These are phyloP conservation scores for Gasterosteus aculeatus DNA, from an alignment of 2,113 vertebrate species.

Conservation along the genomic window DNA sequence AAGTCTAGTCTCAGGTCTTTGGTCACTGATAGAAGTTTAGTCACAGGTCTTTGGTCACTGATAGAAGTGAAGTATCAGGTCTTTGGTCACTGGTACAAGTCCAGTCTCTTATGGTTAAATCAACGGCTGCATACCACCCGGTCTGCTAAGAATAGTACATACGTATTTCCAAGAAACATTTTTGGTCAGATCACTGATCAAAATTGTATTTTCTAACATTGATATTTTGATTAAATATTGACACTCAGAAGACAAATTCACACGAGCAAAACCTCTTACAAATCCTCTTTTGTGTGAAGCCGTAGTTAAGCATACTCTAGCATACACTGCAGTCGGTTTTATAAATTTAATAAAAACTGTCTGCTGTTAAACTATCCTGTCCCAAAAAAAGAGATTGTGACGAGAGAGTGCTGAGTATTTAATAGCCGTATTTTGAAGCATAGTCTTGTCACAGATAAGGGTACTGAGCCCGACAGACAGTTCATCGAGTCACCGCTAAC, in stretches of 20 bases:
- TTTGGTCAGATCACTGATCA: too few species aligned
- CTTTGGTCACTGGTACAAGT: too few species aligned
- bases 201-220: too few species aligned
- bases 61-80: too few species aligned
- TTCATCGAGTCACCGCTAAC: slow-evolving; percentile 2
- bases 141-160: too few species aligned
- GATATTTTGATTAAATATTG: not conserved
- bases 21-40: too few species aligned
- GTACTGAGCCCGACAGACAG: not conserved
- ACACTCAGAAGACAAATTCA: not conserved
- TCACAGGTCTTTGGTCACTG: too few species aligned
- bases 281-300: not conserved
- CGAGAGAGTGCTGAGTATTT: slow-evolving; percentile 19
- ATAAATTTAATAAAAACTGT: slow-evolving; percentile 40
- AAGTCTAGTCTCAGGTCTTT: too few species aligned
- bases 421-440: slow-evolving; percentile 28
- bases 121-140: too few species aligned
- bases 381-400: slow-evolving; percentile 22
- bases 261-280: not conserved
- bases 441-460: slow-evolving; percentile 19
- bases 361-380: slow-evolving; percentile 29
- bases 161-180: too few species aligned
- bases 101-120: too few species aligned
- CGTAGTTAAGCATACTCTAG: slow-evolving; percentile 17
- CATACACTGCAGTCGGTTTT: slow-evolving; percentile 15